Percentiles rank a stretch among this genome's conserved stretches.
phyloP scores from a whole-genome alignment of 2,113 vertebrate species.

The Dipodomys ordii region DNA sequence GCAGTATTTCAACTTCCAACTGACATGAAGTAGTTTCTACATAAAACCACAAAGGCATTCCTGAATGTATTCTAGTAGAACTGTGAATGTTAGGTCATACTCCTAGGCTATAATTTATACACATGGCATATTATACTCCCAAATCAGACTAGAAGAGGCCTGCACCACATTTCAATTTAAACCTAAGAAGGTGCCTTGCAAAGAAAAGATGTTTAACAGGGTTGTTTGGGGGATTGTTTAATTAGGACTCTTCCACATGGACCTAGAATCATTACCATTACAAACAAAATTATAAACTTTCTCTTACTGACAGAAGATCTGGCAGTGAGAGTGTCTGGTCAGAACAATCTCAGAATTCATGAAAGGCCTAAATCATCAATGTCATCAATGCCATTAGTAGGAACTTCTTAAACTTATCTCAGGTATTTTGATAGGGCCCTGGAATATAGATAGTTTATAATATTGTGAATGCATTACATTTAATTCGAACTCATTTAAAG shows the following conservation, averaged over 20 bases:
- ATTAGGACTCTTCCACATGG: not conserved
- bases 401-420: not conserved
- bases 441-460: not conserved
- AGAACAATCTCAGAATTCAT: not conserved
- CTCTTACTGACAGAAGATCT: too few species aligned
- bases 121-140: not conserved
- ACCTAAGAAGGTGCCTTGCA: not conserved
- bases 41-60: not conserved
- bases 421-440: not conserved
- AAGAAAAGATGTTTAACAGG: conserved; percentile 21
- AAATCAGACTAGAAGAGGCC: not conserved
- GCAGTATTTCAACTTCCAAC: not conserved
- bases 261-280: not conserved
- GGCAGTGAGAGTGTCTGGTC: not conserved
- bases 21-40: not conserved
- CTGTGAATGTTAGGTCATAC: not conserved
- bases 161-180: not conserved
- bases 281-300: not conserved
- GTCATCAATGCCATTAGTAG: not conserved
- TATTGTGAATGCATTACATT: not conserved
- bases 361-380: not conserved
- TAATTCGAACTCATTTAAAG: not conserved
- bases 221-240: not conserved
- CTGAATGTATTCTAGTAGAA: not conserved
- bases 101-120: not conserved